Evolutionary conservation across 92 coral and sea anemone species (phyloP).

Genomic region (Meandrina meandrites): DNA sequence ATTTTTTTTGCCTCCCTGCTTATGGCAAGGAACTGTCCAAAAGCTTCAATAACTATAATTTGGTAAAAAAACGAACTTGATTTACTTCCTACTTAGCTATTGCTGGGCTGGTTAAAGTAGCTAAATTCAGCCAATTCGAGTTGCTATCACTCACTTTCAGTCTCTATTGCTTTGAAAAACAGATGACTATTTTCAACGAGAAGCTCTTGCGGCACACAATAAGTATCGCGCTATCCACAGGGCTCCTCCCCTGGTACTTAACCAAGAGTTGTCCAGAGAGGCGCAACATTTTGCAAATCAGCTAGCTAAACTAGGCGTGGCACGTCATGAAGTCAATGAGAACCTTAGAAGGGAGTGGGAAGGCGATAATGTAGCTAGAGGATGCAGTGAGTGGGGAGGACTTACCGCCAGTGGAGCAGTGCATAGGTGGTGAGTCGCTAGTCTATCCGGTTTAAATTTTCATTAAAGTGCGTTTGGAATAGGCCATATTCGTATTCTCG

Average conservation of each 20-base stretch:
- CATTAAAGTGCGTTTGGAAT: not conserved
- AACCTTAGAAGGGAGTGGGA: conserved; percentile 57
- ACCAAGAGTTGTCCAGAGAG: conserved; percentile 61
- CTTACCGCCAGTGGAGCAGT: conserved; percentile 62
- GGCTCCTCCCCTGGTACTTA: conserved; percentile 61
- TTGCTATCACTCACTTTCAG: not conserved
- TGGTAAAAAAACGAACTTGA: too few species aligned
- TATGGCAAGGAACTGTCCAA: too few species aligned
- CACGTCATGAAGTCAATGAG: conserved; percentile 64
- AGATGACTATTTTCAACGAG: conserved; percentile 67
- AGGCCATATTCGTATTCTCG: too few species aligned
- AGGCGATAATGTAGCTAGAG: conserved; percentile 92
- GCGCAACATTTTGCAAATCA: conserved; percentile 73
- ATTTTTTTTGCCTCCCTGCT: too few species aligned
- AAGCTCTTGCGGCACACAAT: conserved; percentile 82
- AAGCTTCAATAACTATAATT: too few species aligned
- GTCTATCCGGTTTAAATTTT: not conserved
- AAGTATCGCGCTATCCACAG: conserved; percentile 78
- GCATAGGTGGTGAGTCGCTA: conserved; percentile 67
- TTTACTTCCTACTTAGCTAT: too few species aligned
- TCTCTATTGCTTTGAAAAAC: not conserved
- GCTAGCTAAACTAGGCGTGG: conserved; percentile 61
- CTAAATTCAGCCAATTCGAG: not conserved
- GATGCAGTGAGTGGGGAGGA: conserved; percentile 76
- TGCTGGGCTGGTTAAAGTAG: too few species aligned